These are phyloP conservation scores for Gonatopus flavifemur DNA, from an alignment of 1,140 invertebrate genomes.

Conservation along the genomic window DNA sequence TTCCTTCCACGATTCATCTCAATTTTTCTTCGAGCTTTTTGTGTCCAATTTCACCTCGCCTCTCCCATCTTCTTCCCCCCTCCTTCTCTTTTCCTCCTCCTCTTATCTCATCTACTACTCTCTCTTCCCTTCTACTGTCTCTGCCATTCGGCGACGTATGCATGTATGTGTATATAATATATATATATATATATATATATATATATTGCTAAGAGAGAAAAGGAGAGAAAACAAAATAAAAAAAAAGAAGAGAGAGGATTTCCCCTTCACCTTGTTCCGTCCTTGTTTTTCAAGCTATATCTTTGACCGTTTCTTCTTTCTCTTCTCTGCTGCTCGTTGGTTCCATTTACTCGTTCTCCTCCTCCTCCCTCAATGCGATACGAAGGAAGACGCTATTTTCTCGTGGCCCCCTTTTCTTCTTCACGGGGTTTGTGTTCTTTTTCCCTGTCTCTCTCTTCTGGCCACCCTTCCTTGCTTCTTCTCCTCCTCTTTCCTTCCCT, in stretches of 20 bases:
- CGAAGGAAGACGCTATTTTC: constrained; percentile 41
- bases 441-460: constrained; percentile 24
- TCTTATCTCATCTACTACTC: constrained; percentile 18
- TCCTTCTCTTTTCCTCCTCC: constrained; percentile 31
- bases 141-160: neutral
- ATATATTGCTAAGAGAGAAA: too few relatives aligned
- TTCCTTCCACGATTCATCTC: constrained; percentile 44
- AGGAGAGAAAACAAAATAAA: too few relatives aligned
- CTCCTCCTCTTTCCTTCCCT: constrained; percentile 18
- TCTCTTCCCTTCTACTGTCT: constrained; percentile 13
- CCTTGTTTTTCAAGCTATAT: constrained; percentile 5
- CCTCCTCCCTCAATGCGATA: constrained; percentile 10
- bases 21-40: constrained; percentile 51
- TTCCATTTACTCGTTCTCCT: neutral
- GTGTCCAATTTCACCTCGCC: constrained; percentile 36
- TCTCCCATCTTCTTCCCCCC: constrained; percentile 21
- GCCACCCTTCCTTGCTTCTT: constrained; percentile 17
- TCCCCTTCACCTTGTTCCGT: constrained; percentile 13
- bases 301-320: too few relatives aligned
- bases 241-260: too few relatives aligned
- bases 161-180: too few relatives aligned
- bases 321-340: constrained; percentile 4
- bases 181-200: too few relatives aligned
- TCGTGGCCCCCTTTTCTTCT: constrained; percentile 42
- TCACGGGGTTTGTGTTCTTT: too few relatives aligned